phyloP scores from a whole-genome alignment of 2,113 vertebrate species.

The Sclerurus mexicanus region DNA sequence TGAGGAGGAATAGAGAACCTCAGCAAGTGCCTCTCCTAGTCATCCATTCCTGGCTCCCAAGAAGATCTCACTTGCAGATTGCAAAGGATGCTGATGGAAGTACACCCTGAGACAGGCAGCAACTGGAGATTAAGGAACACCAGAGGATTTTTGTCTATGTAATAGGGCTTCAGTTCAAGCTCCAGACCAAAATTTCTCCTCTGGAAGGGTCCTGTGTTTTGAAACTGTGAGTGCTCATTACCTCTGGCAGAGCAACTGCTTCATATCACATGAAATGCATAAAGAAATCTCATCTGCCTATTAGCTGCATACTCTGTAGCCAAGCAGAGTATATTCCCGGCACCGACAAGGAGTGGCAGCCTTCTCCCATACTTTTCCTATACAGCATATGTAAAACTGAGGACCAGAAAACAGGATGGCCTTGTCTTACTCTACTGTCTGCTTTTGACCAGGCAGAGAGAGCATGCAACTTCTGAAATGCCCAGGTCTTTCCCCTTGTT shows the following conservation, averaged over 20 bases:
- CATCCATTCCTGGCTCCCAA: background rate
- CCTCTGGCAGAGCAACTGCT: background rate
- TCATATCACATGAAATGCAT: background rate
- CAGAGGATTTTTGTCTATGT: background rate
- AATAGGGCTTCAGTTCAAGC: background rate
- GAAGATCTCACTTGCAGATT: background rate
- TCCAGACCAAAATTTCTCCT: background rate
- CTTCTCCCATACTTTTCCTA: background rate
- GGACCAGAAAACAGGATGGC: background rate
- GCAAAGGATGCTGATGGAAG: background rate
- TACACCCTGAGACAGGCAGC: background rate
- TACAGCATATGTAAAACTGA: background rate
- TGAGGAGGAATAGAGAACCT: background rate
- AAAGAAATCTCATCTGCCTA: background rate
- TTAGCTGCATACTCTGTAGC: background rate
- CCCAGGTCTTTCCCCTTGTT: background rate
- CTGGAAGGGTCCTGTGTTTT: background rate
- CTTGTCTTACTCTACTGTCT: background rate
- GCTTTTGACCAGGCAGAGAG: background rate
- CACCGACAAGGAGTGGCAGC: slow-evolving; percentile 8
- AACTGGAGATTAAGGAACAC: background rate
- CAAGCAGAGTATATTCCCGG: background rate
- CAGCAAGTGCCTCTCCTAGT: background rate
- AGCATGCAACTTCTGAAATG: background rate
- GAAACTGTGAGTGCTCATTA: fast-evolving